A percentile compares a stretch with the other conserved stretches of the same genome.
These are phyloP conservation scores for Drosophila atripex DNA, from an alignment of 2,888 invertebrate genomes.

Conservation along the genomic window DNA sequence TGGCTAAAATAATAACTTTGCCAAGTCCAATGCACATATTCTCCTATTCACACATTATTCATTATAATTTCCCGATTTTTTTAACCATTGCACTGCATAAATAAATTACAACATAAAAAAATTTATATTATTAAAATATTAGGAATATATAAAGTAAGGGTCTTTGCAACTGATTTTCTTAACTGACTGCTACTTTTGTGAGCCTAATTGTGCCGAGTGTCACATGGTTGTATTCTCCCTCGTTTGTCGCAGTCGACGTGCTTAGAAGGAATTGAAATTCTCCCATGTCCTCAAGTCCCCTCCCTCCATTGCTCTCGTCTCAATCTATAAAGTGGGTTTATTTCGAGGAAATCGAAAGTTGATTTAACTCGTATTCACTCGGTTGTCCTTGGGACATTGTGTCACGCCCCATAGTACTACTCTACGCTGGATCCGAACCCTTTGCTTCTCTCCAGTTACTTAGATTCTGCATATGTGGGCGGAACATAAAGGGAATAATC, in stretches of 20 bases:
- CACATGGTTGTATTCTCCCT: slow-evolving; percentile 64
- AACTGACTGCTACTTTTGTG: slow-evolving; percentile 4
- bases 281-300: slow-evolving; percentile 40
- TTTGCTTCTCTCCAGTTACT: slow-evolving; percentile 19
- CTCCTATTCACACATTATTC: not conserved
- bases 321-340: slow-evolving; percentile 78
- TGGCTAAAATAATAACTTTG: slow-evolving; percentile 17
- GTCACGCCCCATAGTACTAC: slow-evolving; percentile 18
- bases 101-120: not conserved
- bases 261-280: slow-evolving; percentile 71
- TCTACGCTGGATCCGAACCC: slow-evolving; percentile 8
- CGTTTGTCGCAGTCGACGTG: slow-evolving; percentile 64
- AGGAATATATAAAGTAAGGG: no score
- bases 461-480: slow-evolving; percentile 25
- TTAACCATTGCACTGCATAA: not conserved
- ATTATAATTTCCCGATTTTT: not conserved
- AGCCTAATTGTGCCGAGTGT: slow-evolving; percentile 16
- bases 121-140: no score
- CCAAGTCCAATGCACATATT: not conserved
- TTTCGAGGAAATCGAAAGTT: slow-evolving; percentile 75
- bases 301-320: slow-evolving; percentile 29
- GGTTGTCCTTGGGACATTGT: slow-evolving; percentile 29
- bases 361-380: slow-evolving; percentile 54
- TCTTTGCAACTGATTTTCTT: no score
- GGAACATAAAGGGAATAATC: slow-evolving; percentile 74